Evolutionary conservation across 1,140 invertebrate genomes (phyloP), one percentile per base, ranked within the genome.

Genomic region (Schlechtendalia chinensis): DNA sequence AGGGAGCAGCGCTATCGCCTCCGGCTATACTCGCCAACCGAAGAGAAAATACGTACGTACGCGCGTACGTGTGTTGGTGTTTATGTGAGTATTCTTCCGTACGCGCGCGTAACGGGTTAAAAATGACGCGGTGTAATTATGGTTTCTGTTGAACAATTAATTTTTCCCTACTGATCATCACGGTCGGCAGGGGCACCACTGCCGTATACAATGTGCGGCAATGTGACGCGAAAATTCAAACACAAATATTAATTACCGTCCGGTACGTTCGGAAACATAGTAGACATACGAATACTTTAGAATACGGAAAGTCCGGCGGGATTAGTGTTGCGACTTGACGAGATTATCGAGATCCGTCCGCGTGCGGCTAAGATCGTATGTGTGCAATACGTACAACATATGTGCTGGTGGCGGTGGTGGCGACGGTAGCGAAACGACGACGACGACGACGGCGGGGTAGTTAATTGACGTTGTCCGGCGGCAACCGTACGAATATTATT

Each of bases 401-500:
- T 39, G 32, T 39, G 47, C 47, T 10, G 16, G 8, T 2, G 63
- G 27, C 14, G 32, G 19, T n/a, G 61, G 61, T 14, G 32, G 5
- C n/a, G 27, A 65, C 32, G 19, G 63, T 3, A 19, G 39, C 47
- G 24, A 24, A 16, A 47, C 47, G 11, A 11, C 50, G 29, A 24
- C 3, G 16, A 14, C 19, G 27, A n/a, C n/a, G n/a, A n/a, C n/a
- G n/a, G n/a, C n/a, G 67, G 14, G 45, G 11, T 6, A 27, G 22
- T 53, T 47, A 72, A 72, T 72, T 72, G 69, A 72, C 69, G 69
- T 72, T 72, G 53, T 72, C 69, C 69, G 69, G 69, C 50, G 50
- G 47, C 45, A 27, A 27, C 24, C 24, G 47, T 53, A 54, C 17
- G 12, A 29, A 54, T 39, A 54, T 50, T 71, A 71, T 50, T 71